Base-by-base conservation (phyloP, 2,797 vertebrate species). In the Phalanger gymnotis region DNA sequence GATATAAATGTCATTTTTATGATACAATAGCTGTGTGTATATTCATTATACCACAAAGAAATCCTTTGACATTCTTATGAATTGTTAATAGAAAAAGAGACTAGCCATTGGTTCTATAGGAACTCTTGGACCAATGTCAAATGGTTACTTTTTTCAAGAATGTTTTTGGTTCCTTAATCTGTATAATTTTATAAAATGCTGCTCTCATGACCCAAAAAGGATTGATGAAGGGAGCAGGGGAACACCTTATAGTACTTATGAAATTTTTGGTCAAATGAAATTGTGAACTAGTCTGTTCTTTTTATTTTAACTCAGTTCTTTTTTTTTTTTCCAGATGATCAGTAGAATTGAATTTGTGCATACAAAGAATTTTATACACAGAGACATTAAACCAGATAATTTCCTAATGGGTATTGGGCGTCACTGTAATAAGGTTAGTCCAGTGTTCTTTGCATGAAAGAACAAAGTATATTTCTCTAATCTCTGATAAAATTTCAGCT, bases 341-440 rank as follows among this genome's bases (percentile, higher is more conserved):
- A 99, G 99, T 99, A 99, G 99, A 99, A 99, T 99, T 99, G 99
- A 99, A 98, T 99, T 99, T 99, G 99, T 99, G 98, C 99, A 99
- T 99, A 99, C 99, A 99, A 99, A 99, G 99, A 99, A 99, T 99
- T 99, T 99, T 99, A 99, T 99, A 99, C 99, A 99, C 99, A 99
- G 99, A 99, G 99, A 99, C 99, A 99, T 99, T 99, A 99, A 99
- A 99, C 99, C 99, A 99, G 99, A 99, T 99, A 99, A 99, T 99
- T 99, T 99, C 99, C 99, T 99, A 99, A 99, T 99, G 99, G 99
- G 99, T 99, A 99, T 99, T 97, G 99, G 99, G 97, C 99, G 99
- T 99, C 99, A 99, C 98, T 99, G 99, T 99, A 99, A 99, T 99
- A 99, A 99, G 99, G 99, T 99, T 99, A 99, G 99, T 99, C 95